Base-by-base conservation (phyloP, 2,888 invertebrate genomes). In the Diarsia mendica region DNA sequence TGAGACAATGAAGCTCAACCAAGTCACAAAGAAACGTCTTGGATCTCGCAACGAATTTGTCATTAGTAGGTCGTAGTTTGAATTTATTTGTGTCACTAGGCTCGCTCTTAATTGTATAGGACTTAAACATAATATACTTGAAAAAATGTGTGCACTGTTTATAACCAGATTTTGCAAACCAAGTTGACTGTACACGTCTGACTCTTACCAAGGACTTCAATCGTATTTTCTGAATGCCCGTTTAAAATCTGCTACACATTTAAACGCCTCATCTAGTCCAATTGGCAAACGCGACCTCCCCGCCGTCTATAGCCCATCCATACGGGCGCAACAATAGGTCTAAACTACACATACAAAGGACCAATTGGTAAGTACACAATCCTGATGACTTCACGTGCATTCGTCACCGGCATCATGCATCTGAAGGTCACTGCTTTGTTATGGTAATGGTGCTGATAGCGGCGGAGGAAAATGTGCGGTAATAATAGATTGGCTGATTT, bases 331-430 rank as follows among this genome's bases (percentile, higher is more conserved):
- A 84, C 79, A 86, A 87, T 84, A 71, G 63, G 51, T 55, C 58
- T 67, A 74, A 82, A 75, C 69, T 67, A 69, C 60, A 28, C 18
- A 15, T 23, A 85, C 81, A 88, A 88, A 88, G 66, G 85, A 72
- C 51, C 85, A 87, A 88, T 88, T 82, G 82, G 61, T n/a, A n/a
- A n/a, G n/a, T 63, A 71, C 44, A 83, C 72, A 83, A 78, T 85
- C 33, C 64, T 28, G 63, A 72, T 72, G 76, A 77, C 86, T 79
- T 79, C 75, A 83, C 71, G 46, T 87, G 87, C 87, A 88, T 75
- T 83, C 79, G 79, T 88, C 79, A 86, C 68, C 82, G 73, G 66
- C 68, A 78, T 79, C 80, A 66, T 71, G 73, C 75, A 71, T 60
- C 20, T 46, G 67, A 87, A 88, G 87, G 85, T 72, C 78, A 64